Percentiles rank a stretch among this genome's conserved stretches.
Evolutionary conservation across 2,113 vertebrate species (phyloP).

Genomic region (Chionis minor): DNA sequence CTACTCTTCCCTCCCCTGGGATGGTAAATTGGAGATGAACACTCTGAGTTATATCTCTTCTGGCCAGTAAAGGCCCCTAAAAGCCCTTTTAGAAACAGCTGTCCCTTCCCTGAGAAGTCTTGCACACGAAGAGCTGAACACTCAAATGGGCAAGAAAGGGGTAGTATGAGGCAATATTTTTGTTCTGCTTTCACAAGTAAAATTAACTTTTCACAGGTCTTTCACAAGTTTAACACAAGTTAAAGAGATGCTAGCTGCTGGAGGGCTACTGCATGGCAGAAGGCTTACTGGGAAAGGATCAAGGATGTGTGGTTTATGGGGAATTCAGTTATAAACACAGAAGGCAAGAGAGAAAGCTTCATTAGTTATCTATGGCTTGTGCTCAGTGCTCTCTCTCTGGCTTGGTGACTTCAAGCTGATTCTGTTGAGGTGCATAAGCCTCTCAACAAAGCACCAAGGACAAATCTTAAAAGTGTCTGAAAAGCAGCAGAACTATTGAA

Average conservation of each 20-base stretch:
- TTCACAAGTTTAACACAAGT: not conserved
- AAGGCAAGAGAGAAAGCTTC: not conserved
- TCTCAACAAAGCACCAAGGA: not conserved
- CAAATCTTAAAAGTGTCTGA: not conserved
- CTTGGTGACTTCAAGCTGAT: not conserved
- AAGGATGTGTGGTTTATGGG: not conserved
- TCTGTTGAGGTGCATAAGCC: not conserved
- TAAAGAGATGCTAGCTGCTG: not conserved
- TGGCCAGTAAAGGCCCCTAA: not conserved
- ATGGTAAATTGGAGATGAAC: not conserved
- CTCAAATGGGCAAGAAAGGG: not conserved
- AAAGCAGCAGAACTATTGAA: not conserved
- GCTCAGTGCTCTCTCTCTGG: not conserved
- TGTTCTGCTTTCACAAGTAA: not conserved
- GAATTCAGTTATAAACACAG: not conserved
- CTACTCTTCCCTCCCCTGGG: not conserved
- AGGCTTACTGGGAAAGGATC: not conserved
- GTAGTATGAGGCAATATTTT: not conserved
- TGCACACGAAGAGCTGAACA: not conserved
- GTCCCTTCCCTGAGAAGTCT: not conserved
- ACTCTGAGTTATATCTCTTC: not conserved
- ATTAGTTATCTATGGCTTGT: not conserved
- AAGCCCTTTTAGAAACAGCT: not conserved
- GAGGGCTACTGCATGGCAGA: not conserved
- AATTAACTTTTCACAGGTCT: not conserved